These are phyloP conservation scores for Minunthozetes semirufus DNA, from an alignment of 2,888 invertebrate species.

Conservation along the genomic window DNA sequence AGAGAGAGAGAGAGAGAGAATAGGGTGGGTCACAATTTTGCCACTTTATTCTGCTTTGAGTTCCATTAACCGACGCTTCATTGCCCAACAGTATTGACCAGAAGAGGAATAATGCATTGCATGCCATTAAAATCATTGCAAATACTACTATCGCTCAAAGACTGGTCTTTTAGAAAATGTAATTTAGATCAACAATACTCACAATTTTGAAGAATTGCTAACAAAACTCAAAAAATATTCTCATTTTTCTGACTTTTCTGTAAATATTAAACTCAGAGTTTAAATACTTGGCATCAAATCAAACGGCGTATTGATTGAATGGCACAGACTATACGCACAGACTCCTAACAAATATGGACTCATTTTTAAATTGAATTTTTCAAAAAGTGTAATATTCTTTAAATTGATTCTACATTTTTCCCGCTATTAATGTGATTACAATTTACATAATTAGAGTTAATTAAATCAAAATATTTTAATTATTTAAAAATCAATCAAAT, in stretches of 20 bases:
- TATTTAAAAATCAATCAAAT: too few relatives aligned
- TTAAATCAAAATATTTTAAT: too few relatives aligned
- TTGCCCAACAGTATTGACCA: conserved; percentile 2
- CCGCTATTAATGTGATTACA: too few relatives aligned
- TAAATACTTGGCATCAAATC: background rate
- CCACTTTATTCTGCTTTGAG: conserved; percentile 10
- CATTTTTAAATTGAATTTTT: too few relatives aligned
- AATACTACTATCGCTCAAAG: background rate
- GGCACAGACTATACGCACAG: background rate
- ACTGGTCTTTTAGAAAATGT: background rate
- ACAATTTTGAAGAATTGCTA: background rate
- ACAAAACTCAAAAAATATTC: background rate
- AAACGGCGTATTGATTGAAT: conserved; percentile 1
- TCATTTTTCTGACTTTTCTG: background rate
- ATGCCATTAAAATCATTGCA: conserved; percentile 13
- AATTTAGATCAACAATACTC: background rate
- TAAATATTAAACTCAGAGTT: conserved; percentile 5
- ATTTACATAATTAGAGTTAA: too few relatives aligned
- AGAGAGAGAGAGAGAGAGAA: conserved; percentile 21
- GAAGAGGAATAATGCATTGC: background rate
- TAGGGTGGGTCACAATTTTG: conserved; percentile 9
- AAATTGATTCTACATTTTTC: too few relatives aligned
- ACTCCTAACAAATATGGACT: too few relatives aligned
- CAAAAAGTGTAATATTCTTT: too few relatives aligned
- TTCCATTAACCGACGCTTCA: conserved; percentile 8